Evolutionary conservation across 1,140 invertebrate genomes (phyloP).

Genomic region (Pseudomyrmex dendroicus): DNA sequence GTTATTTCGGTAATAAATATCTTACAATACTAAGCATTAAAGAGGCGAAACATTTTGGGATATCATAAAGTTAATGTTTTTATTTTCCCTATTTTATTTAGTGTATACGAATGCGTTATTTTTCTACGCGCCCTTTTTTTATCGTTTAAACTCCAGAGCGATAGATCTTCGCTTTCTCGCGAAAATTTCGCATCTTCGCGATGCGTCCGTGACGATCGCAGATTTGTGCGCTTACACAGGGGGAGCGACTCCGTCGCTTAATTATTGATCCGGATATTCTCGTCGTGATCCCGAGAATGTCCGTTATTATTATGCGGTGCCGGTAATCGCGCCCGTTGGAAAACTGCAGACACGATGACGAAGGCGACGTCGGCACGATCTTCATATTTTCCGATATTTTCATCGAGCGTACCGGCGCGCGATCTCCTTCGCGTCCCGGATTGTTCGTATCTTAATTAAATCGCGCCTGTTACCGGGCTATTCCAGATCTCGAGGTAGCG

Average conservation of each 20-base stretch:
- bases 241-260: conserved; percentile 31
- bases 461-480: conserved; percentile 55
- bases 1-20: too few relatives aligned
- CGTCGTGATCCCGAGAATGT: conserved; percentile 65
- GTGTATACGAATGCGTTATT: neutral
- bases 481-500: conserved; percentile 33
- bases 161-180: neutral
- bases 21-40: conserved; percentile 12
- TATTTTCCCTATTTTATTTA: conserved; percentile 25
- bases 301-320: conserved; percentile 71
- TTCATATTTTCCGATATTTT: conserved; percentile 74
- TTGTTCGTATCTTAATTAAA: conserved; percentile 76
- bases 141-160: neutral
- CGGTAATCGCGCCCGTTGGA: conserved; percentile 41
- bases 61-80: conserved; percentile 8
- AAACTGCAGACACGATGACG: conserved; percentile 60
- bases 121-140: neutral
- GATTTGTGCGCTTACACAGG: neutral
- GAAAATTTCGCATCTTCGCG: neutral
- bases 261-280: conserved; percentile 66
- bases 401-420: conserved; percentile 54
- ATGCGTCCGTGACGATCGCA: neutral
- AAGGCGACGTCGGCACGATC: conserved; percentile 39
- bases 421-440: conserved; percentile 53
- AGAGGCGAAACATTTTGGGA: neutral